Conservation (phyloP, 2,113 vertebrate genomes). For the Noctilio leporinus region DNA sequence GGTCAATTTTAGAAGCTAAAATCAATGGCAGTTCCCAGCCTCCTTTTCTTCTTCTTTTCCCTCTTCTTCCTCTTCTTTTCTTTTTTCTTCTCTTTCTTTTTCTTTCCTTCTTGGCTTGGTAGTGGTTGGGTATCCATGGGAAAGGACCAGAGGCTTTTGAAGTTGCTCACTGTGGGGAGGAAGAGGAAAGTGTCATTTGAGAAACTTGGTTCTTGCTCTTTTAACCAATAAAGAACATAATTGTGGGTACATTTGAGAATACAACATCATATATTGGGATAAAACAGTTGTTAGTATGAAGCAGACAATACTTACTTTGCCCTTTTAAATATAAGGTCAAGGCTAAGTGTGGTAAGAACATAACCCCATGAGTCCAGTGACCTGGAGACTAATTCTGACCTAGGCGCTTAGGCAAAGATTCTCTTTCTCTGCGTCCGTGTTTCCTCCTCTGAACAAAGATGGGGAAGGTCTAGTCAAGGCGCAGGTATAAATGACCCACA, state of each 20-base stretch:
- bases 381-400: background rate
- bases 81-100: background rate
- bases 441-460: background rate
- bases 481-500: too few species aligned
- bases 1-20: background rate
- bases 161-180: background rate
- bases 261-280: background rate
- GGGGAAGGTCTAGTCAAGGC: too few species aligned
- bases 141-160: background rate
- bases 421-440: background rate
- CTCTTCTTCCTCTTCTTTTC: rapidly evolving
- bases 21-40: background rate
- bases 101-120: background rate
- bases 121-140: background rate
- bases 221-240: background rate
- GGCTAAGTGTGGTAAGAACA: background rate
- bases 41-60: background rate
- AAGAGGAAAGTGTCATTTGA: background rate
- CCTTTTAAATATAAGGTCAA: slow-evolving; percentile 19
- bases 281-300: background rate
- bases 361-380: background rate
- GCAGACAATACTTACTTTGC: background rate
- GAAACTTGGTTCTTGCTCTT: background rate
- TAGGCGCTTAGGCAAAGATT: background rate
- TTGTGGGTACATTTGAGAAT: background rate